Base-by-base conservation (phyloP, 2,113 vertebrate species). In the Pterocles burchelli region DNA sequence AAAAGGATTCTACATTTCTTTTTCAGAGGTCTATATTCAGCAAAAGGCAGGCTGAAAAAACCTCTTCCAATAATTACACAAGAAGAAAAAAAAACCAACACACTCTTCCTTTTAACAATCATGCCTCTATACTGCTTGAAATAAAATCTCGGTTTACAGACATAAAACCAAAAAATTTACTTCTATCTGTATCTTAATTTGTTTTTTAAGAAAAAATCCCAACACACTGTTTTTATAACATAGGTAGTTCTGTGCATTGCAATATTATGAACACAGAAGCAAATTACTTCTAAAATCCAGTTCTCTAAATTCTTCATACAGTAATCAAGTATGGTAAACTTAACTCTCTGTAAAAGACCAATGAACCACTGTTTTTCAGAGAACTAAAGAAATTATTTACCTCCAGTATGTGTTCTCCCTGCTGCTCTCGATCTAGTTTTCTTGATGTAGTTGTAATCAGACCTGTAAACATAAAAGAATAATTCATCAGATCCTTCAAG, bases 371-470 rank as follows among this genome's bases (percentile, higher is more conserved):
- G 11, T 41, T 79, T 88, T 82, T 72, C 48, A 95, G 70, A 72
- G 58, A 91, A 62, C 8, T 33, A 85, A 91, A 88, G 61, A 62
- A 77, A 90, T 83, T 24, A 91, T 95, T 98, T 98, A 99, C 99
- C 98, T 99, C 99, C 34, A 99, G 95, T 97, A 99, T 98, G 95
- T 99, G 99, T 73, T 99, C 99, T 21, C 96, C 98, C 67, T 99
- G 99, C 84, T 99, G 99, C 59, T 99, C 99, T 73, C 99, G 97
- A 97, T 99, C 99, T 83, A 99, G 97, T 94, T 97, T 99, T 91
- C 99, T 99, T 57, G 99, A 99, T 12, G 99, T 99, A 11, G 99
- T 99, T 67, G 98, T 98, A 91, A 99, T 98, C 80, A 99, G 98
- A 86, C 99, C 99, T 99, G 97, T 19, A 88, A 95, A 97, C 6